A percentile compares a stretch with the other conserved stretches of the same genome.
These are phyloP conservation scores for Campoletis raptor DNA, from an alignment of 2,888 invertebrate genomes.

Conservation along the genomic window DNA sequence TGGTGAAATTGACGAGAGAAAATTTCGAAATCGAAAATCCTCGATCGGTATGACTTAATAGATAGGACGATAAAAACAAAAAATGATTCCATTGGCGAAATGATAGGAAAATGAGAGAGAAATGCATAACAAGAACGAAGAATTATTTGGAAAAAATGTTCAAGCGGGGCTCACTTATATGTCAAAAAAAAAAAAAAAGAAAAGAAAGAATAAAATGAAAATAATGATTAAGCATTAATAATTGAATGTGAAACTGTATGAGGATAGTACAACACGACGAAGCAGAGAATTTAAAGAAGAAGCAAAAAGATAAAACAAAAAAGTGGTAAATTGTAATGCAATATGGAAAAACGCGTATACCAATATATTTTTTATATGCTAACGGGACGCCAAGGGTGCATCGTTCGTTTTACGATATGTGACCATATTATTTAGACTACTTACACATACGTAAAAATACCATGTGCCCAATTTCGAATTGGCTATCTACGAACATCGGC, in stretches of 20 bases:
- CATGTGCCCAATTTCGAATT: slow-evolving; percentile 65
- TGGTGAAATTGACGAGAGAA: slow-evolving; percentile 2
- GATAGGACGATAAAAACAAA: slow-evolving; percentile 42
- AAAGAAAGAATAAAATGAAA: slow-evolving; percentile 61
- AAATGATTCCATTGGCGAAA: slow-evolving; percentile 44
- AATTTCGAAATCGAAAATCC: slow-evolving; percentile 41
- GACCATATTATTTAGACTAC: slow-evolving; percentile 76
- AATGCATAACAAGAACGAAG: slow-evolving; percentile 30
- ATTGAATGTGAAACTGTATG: slow-evolving; percentile 68
- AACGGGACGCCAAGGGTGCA: slow-evolving; percentile 71
- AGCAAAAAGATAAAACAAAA: slow-evolving; percentile 67
- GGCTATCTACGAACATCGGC: slow-evolving; percentile 75
- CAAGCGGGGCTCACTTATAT: slow-evolving; percentile 68
- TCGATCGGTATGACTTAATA: slow-evolving; percentile 62
- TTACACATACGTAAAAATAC: slow-evolving; percentile 69
- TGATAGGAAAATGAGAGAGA: slow-evolving; percentile 6
- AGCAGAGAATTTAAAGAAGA: slow-evolving; percentile 71
- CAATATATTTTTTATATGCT: slow-evolving; percentile 84
- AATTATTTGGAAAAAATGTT: slow-evolving; percentile 63
- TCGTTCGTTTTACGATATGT: slow-evolving; percentile 73
- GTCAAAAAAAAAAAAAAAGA: slow-evolving; percentile 40
- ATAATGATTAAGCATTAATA: slow-evolving; percentile 72
- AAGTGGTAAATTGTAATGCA: slow-evolving; percentile 81
- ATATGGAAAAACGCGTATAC: slow-evolving; percentile 82
- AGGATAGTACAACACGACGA: slow-evolving; percentile 75